Evolutionary conservation across 2,113 vertebrate species (phyloP), one percentile per base, ranked within the genome.

Genomic region (Syrmaticus mikado): DNA sequence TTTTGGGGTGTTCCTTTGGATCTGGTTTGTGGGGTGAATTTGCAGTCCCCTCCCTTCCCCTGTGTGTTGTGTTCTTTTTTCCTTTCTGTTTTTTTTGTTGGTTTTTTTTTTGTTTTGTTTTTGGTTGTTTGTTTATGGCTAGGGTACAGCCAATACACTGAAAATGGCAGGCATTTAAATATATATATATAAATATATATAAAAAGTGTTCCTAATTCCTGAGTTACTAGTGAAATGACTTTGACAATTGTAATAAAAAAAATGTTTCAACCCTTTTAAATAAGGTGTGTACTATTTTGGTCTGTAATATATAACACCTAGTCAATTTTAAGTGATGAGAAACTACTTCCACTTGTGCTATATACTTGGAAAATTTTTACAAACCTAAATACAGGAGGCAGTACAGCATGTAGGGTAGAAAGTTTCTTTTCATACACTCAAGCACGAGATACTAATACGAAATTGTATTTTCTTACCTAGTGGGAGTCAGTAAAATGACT

Each of bases 391-490:
- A 16, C 96, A 38, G 97, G 96, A 96, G 86, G 68, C 53, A 34
- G 78, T 62, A 71, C 91, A 80, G 96, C 96, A 96, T 93, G 97
- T 96, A 89, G 89, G 88, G 82, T 95, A 95, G 96, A 95, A 77
- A 96, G 93, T 92, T 93, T 95, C 91, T 95, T 94, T 97, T 93
- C 96, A 85, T 97, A 97, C 94, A 93, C 95, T 95, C 71, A 78
- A 97, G 97, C 97, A 97, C 95, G 96, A 97, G 95, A 97, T 97
- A 96, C 95, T 96, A 97, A 97, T 81, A 84, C 96, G 97, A 96
- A 97, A 93, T 97, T 97, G 97, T 98, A 97, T 98, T 98, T 98
- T 98, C 97, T 98, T 98, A 98, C 97, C 97, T 97, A 96, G 97
- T 97, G 95, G 96, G 91, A 97, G 95, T 97, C 97, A 96, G 93